Base-by-base conservation (phyloP, 1,140 invertebrate genomes). In the Tetramorium alpestre region DNA sequence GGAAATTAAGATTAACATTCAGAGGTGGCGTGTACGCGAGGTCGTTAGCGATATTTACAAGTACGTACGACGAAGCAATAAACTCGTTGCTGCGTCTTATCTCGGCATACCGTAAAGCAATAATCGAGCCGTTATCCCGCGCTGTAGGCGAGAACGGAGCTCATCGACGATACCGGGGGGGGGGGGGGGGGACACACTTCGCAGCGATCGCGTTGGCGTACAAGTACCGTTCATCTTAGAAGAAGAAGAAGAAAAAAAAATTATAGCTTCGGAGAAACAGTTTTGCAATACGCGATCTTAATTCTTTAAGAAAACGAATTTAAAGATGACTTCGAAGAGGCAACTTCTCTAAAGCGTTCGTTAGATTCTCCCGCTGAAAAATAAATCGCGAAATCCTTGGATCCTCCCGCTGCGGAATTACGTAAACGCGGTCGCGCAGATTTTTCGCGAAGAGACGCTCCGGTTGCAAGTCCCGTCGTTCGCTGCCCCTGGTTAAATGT, bases 41-140 rank as follows among this genome's bases (percentile, higher is more conserved):
- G 90, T 91, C 90, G 87, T 91, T 91, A 91, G 89, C 89, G 84
- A 91, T 91, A 91, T 91, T 90, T 91, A 91, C 90, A 91, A 88
- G 89, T 91, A 87, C 77, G 89, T 65, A 88, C 84, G 78, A 5
- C n/a, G 67, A 28, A 65, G 90, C 89, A 90, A 91, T 91, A 91
- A 91, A 91, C 90, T 90, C 87, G 89, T 91, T 90, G 78, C 87
- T 49, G 72, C 54, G 77, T 56, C 81, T 90, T 90, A 90, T 88
- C 77, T 76, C 47, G 75, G 60, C 65, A 58, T 80, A 90, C 87
- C 88, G 89, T 91, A 90, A 91, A 90, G 90, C 89, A 88, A 91
- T 90, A 91, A 91, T 91, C 90, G 90, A 88, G 87, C 90, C 87
- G 90, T 91, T 90, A 91, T 88, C 78, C 81, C 86, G 64, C 13